A percentile compares a stretch with the other conserved stretches of the same genome.
Evolutionary conservation across 2,888 invertebrate genomes (phyloP).

Genomic region (Eucera pruinosa): DNA sequence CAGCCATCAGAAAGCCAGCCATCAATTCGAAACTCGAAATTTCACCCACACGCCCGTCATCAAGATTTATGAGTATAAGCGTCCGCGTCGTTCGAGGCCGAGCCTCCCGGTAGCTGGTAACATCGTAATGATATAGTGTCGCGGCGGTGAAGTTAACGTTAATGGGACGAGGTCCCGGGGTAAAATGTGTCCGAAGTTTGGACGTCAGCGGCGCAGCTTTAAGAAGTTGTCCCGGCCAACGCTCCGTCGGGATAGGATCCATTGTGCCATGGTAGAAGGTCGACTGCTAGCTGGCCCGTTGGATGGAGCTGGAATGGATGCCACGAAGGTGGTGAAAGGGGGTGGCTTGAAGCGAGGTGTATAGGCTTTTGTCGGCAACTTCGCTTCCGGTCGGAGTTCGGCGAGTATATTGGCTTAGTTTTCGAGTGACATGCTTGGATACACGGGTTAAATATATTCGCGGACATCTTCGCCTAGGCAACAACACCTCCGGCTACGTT

Average conservation of each 20-base stretch:
- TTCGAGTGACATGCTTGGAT: constrained; percentile 67
- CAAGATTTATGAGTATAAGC: constrained; percentile 61
- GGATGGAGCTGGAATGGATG: constrained; percentile 37
- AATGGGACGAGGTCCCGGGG: constrained; percentile 68
- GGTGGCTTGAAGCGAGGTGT: constrained; percentile 19
- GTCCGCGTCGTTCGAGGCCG: constrained; percentile 22
- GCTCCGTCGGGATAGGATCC: constrained; percentile 72
- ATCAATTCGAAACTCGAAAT: constrained; percentile 2
- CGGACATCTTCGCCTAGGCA: constrained; percentile 38
- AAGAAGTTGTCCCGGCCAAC: constrained; percentile 76
- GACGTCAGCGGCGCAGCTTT: constrained; percentile 73
- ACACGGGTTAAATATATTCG: constrained; percentile 65
- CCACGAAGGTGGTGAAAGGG: not conserved
- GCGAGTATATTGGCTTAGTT: constrained; percentile 74
- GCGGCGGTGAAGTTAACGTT: constrained; percentile 73
- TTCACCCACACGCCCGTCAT: constrained; percentile 16
- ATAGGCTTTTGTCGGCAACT: constrained; percentile 75
- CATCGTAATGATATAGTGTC: constrained; percentile 73
- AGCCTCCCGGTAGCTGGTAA: constrained; percentile 58
- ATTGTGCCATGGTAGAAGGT: constrained; percentile 67
- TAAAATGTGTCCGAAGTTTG: constrained; percentile 79
- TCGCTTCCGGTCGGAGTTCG: constrained; percentile 66
- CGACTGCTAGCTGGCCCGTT: constrained; percentile 38
- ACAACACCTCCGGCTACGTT: constrained; percentile 38
- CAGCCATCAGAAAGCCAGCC: too few relatives aligned